Evolutionary conservation across 2,113 vertebrate genomes (phyloP).

Genomic region (Okapia johnstoni): DNA sequence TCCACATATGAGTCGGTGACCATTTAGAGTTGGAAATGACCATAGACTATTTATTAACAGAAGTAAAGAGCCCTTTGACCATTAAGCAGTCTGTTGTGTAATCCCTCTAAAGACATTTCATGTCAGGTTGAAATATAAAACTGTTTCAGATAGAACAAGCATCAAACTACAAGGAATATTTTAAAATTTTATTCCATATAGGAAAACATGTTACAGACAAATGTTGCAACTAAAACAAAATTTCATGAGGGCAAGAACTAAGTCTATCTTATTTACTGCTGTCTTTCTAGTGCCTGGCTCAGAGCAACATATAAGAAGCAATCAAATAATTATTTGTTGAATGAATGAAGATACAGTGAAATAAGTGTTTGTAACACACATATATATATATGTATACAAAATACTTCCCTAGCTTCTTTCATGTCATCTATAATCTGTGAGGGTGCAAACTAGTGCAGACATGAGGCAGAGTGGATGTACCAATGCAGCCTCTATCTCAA

Average conservation of each 20-base stretch:
- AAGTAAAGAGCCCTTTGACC: neutral
- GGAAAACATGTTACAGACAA: neutral
- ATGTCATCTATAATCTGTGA: neutral
- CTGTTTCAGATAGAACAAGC: neutral
- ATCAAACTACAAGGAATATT: neutral
- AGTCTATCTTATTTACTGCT: neutral
- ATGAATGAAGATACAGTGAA: neutral
- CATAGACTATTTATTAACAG: neutral
- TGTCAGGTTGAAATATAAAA: neutral
- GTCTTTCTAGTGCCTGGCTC: neutral
- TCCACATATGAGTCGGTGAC: neutral
- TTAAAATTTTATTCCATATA: neutral
- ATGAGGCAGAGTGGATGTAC: neutral
- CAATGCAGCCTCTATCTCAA: neutral
- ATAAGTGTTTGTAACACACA: neutral
- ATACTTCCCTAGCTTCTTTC: neutral
- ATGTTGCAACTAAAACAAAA: neutral
- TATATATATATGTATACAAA: neutral
- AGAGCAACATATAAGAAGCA: neutral
- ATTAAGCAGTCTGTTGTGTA: neutral
- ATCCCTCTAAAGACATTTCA: neutral
- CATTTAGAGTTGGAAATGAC: neutral
- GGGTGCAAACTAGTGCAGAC: neutral
- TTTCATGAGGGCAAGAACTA: neutral
- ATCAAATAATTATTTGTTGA: neutral